Evolutionary conservation across 1,140 invertebrate species (phyloP), one percentile per base, ranked within the genome.

Genomic region (fruit fly (Drosophila melanogaster)): DNA sequence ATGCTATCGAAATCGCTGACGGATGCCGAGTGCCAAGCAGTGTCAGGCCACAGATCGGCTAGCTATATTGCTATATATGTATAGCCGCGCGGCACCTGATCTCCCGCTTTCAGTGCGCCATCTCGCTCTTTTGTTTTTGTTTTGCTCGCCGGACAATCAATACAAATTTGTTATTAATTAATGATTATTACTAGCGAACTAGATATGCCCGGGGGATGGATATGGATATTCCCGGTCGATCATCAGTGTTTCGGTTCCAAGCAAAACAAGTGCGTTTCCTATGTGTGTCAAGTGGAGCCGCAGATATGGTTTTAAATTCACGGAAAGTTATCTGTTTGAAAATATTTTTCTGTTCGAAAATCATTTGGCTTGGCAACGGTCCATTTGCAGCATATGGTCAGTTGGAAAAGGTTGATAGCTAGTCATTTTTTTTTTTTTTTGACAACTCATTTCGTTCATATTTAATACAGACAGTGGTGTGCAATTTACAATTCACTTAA

Each of bases 21-120:
- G 40, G 15, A n/a, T 49, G 3, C n/a, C 47, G 30, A 72, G 81
- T 87, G 84, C 79, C 84, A 87, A 58, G 84, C 83, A 43, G 83
- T 87, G 71, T 72, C 83, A 86, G 78, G 69, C 79, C 59, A 43
- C 17, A 44, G 44, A 61, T 30, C 38, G 37, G 14, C 43, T 43
- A 10, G 22, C 43, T 24, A 46, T 24, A 51, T 51, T 35, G 37
- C n/a, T n/a, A n/a, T n/a, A n/a, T 37, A 7, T 19, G 4, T 19
- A n/a, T 10, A 37, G 50, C 41, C 47, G 44, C n/a, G 41, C 73
- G 61, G 73, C 79, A 81, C 79, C 79, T 83, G 75, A 58, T 71
- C 41, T 22, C n/a, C 35, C 24, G 14, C 19, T 46, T 22, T n/a
- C 12, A 7, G 10, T 14, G 19, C 19, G 44, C 44, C 44, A 26